Conservation (phyloP, 2,888 invertebrate genomes). For the Halocaridina rubra region DNA sequence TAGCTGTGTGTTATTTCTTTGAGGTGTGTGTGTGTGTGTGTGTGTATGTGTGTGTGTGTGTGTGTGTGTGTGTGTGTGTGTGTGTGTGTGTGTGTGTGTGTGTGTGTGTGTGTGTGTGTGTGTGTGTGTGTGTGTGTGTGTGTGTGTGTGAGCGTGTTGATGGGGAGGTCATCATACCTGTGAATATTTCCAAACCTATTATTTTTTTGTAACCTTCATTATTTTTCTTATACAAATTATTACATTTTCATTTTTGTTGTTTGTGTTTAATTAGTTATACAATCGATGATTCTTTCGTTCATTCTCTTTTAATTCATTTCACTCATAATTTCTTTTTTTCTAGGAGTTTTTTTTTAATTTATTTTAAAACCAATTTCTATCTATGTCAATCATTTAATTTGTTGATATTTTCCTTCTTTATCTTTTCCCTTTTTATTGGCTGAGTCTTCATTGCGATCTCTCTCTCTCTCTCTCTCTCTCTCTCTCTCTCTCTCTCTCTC, state of each 20-base stretch:
- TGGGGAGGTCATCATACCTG: background rate
- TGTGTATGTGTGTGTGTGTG: background rate
- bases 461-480: background rate
- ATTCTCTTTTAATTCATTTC: too few relatives aligned
- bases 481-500: background rate
- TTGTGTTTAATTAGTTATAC: too few relatives aligned
- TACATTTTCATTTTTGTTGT: too few relatives aligned
- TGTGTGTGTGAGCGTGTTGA: background rate
- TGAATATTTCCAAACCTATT: too few relatives aligned
- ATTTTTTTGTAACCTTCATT: too few relatives aligned
- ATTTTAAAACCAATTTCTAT: too few relatives aligned
- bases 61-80: background rate
- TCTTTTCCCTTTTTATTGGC: too few relatives aligned
- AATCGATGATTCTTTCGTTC: too few relatives aligned
- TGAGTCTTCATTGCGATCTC: background rate
- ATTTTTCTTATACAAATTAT: too few relatives aligned
- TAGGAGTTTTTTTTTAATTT: too few relatives aligned
- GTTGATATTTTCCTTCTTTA: too few relatives aligned
- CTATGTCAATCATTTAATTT: background rate
- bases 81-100: background rate
- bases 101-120: background rate
- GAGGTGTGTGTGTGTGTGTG: background rate
- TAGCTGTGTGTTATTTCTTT: background rate
- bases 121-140: conserved; percentile 5
- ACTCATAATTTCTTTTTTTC: too few relatives aligned